Percentiles rank a stretch among this genome's conserved stretches.
Conservation (phyloP, 2,113 vertebrate species). For the Leucosticte australis region DNA sequence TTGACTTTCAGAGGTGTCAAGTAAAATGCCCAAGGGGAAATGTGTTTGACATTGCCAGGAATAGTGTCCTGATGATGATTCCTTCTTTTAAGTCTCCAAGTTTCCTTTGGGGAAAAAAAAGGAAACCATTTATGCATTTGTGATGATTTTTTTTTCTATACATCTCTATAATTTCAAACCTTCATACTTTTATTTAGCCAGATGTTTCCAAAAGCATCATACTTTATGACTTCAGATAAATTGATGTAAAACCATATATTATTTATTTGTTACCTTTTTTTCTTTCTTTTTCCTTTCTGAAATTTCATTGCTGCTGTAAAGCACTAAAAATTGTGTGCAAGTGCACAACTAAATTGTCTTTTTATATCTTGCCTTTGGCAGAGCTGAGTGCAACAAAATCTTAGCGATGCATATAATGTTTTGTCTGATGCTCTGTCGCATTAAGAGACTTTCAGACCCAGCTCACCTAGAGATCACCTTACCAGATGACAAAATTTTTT, state of each 20-base stretch:
- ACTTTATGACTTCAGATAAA: neutral
- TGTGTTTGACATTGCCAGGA: neutral
- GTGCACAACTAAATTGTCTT: neutral
- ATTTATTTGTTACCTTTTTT: neutral
- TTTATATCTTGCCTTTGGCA: neutral
- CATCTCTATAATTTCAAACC: neutral
- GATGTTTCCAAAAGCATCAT: neutral
- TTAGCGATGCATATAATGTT: neutral
- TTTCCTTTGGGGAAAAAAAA: neutral
- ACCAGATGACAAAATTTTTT: neutral
- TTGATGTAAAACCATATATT: neutral
- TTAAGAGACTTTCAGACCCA: neutral
- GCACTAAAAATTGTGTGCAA: neutral
- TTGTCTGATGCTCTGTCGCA: neutral
- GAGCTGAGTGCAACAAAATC: neutral
- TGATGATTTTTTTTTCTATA: neutral
- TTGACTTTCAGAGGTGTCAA: neutral
- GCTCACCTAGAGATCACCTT: neutral
- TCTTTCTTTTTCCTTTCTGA: neutral
- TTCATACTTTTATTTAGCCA: neutral
- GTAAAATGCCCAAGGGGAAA: neutral
- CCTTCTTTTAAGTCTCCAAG: neutral
- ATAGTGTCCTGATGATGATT: neutral
- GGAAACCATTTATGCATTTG: neutral
- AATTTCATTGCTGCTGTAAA: neutral